Percentiles rank a stretch among this genome's conserved stretches.
Conservation (phyloP, 2,113 vertebrate genomes). For the Lucifuga dentata region DNA sequence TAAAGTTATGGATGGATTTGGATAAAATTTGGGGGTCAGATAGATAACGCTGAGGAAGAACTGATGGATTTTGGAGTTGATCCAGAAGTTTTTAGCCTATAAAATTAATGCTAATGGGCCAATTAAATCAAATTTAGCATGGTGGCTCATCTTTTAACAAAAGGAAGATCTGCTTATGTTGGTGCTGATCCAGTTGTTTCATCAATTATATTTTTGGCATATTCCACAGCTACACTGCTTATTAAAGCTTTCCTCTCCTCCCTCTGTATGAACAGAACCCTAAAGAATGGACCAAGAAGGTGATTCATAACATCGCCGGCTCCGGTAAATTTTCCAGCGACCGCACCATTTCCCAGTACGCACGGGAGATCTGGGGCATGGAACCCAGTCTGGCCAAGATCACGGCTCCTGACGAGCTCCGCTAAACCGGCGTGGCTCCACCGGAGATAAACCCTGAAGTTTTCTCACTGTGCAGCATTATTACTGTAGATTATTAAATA, state of each 20-base stretch:
- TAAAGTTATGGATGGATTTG: background rate
- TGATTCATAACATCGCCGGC: constrained; percentile 90
- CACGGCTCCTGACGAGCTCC: constrained; percentile 85
- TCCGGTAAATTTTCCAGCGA: constrained; percentile 94
- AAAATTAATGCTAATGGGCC: too few relatives aligned
- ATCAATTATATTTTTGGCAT: too few relatives aligned
- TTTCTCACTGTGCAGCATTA: constrained; percentile 48
- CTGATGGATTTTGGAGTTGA: too few relatives aligned
- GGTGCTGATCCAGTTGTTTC: too few relatives aligned
- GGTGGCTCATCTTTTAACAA: too few relatives aligned
- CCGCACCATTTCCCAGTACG: constrained; percentile 91
- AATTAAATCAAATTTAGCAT: too few relatives aligned
- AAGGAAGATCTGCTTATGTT: too few relatives aligned
- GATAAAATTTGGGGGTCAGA: too few relatives aligned
- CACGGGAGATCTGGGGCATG: constrained; percentile 91
- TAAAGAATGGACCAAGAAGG: constrained; percentile 91
- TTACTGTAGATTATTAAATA: constrained; percentile 13
- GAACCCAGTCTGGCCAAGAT: constrained; percentile 89
- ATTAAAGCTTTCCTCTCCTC: too few relatives aligned
- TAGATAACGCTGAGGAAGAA: too few relatives aligned
- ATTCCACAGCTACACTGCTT: too few relatives aligned
- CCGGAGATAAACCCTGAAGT: constrained; percentile 17
- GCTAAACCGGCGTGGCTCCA: constrained; percentile 55
- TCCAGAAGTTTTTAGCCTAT: too few relatives aligned
- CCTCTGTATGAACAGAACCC: constrained; percentile 81